phyloP scores from a whole-genome alignment of 2,797 vertebrate genomes.

The Myotis vivesi region DNA sequence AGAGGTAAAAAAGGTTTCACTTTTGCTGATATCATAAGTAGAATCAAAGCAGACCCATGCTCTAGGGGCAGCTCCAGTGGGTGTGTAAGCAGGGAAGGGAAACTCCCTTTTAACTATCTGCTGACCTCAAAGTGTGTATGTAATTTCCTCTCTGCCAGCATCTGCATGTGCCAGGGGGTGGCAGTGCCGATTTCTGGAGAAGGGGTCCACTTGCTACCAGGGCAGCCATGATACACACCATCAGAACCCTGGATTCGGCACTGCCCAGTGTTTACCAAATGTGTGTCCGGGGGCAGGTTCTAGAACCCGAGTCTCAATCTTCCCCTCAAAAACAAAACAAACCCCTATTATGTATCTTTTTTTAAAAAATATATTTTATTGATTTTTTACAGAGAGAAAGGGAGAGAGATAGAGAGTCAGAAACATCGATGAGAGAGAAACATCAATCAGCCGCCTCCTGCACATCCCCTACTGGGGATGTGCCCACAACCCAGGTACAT shows the following conservation, averaged over 20 bases:
- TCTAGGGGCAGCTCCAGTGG: background rate
- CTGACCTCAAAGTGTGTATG: background rate
- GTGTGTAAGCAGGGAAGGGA: rapidly evolving
- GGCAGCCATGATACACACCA: background rate
- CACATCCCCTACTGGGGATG: too few relatives aligned
- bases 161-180: rapidly evolving
- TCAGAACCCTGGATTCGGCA: background rate
- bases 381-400: too few relatives aligned
- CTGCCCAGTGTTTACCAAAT: background rate
- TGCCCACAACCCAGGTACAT: too few relatives aligned
- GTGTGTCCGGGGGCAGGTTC: background rate
- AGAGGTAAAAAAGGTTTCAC: background rate
- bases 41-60: background rate
- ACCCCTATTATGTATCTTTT: background rate
- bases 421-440: too few relatives aligned
- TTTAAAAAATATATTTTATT: too few relatives aligned
- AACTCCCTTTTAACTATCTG: background rate
- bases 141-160: background rate
- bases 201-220: background rate
- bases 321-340: background rate
- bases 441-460: too few relatives aligned
- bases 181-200: too few relatives aligned
- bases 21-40: background rate
- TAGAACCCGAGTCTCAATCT: background rate
- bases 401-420: too few relatives aligned